A percentile compares a stretch with the other conserved stretches of the same genome.
Evolutionary conservation across 2,113 vertebrate species (phyloP).

Genomic region (Cariama cristata): DNA sequence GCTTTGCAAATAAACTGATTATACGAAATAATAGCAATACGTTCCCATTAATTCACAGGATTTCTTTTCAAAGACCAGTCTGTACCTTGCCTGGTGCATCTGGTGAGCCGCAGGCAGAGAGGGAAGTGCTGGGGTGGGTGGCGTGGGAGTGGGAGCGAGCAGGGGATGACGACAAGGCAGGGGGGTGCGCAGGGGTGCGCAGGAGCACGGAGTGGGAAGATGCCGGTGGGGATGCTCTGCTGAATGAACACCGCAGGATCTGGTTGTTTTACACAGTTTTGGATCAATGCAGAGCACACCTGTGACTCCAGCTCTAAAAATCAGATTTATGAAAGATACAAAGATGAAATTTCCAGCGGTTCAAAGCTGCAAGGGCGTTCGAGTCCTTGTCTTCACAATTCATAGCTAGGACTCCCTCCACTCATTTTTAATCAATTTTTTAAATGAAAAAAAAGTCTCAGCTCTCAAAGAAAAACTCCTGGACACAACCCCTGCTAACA

Average conservation of each 20-base stretch:
- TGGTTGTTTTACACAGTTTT: not conserved
- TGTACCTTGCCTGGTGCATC: not conserved
- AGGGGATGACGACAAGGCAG: not conserved
- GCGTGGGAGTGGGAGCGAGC: accelerated
- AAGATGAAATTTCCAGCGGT: not conserved
- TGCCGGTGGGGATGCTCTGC: not conserved
- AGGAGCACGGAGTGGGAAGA: not conserved
- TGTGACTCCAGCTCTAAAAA: not conserved
- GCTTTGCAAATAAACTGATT: conserved; percentile 54
- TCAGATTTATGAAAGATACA: not conserved
- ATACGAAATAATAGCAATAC: conserved; percentile 4
- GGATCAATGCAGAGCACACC: not conserved
- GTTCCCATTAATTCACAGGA: conserved; percentile 13
- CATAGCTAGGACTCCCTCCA: not conserved
- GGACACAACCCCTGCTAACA: not conserved
- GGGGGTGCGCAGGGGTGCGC: not conserved
- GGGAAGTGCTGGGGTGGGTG: not conserved
- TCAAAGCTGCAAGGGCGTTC: not conserved
- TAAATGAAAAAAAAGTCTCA: not conserved
- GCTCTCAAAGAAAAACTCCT: not conserved
- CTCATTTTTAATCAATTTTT: not conserved
- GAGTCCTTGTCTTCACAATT: not conserved
- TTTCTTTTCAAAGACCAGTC: not conserved
- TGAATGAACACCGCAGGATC: not conserved
- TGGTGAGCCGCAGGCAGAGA: not conserved